Evolutionary conservation across 2,888 invertebrate species (phyloP).

Genomic region (Boloria euphrosyne): DNA sequence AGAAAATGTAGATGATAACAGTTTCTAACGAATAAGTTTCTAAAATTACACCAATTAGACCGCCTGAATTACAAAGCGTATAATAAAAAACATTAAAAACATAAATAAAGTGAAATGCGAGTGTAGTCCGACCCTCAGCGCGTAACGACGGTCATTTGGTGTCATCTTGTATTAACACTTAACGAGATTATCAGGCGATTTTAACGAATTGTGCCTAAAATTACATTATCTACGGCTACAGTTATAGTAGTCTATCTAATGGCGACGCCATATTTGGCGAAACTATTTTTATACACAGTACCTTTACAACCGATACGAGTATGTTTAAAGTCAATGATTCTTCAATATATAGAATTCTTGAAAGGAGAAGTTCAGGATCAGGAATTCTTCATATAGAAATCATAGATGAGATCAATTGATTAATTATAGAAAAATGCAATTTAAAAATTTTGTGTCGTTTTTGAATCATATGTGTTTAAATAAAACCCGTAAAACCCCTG

Average conservation of each 20-base stretch:
- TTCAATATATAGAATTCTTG: too few relatives aligned
- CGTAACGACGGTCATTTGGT: slow-evolving; percentile 77
- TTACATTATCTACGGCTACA: neutral
- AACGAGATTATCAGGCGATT: slow-evolving; percentile 54
- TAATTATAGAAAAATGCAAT: too few relatives aligned
- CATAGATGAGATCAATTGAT: too few relatives aligned
- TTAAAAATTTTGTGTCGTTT: too few relatives aligned
- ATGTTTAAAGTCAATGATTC: too few relatives aligned
- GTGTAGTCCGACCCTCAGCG: slow-evolving; percentile 4
- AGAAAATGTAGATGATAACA: neutral
- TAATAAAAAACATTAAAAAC: slow-evolving; percentile 16
- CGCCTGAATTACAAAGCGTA: slow-evolving; percentile 4
- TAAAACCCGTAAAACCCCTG: too few relatives aligned
- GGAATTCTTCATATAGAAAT: too few relatives aligned
- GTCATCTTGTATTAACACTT: slow-evolving; percentile 70
- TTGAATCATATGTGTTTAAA: too few relatives aligned
- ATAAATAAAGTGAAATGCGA: slow-evolving; percentile 20
- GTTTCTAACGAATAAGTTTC: neutral
- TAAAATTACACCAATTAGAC: slow-evolving; percentile 9
- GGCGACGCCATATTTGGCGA: too few relatives aligned
- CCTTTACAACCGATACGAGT: too few relatives aligned
- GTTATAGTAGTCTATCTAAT: neutral
- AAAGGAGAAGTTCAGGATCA: too few relatives aligned
- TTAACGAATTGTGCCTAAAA: slow-evolving; percentile 11
- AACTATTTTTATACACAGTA: too few relatives aligned